phyloP scores from a whole-genome alignment of 1,140 invertebrate genomes.

The Lepidurus arcticus region DNA sequence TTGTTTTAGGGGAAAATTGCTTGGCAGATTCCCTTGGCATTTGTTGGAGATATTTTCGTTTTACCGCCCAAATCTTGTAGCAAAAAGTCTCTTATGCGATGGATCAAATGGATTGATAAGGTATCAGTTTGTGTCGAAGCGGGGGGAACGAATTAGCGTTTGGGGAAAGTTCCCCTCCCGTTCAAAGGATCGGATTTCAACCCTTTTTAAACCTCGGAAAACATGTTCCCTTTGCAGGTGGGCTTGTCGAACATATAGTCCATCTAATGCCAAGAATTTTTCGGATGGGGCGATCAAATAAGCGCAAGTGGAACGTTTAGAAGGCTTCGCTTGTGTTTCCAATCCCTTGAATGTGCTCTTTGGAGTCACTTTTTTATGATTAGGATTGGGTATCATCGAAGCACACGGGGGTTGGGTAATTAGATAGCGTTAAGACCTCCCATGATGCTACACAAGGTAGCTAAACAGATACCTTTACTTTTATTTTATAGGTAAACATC shows the following conservation, averaged over 20 bases:
- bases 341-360: neutral
- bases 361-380: neutral
- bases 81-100: neutral
- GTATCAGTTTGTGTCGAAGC: neutral
- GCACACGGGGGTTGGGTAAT: neutral
- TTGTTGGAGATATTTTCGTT: neutral
- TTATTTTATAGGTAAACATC: neutral
- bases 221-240: neutral
- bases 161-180: too few relatives aligned
- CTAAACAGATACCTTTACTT: constrained; percentile 14
- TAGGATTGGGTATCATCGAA: constrained; percentile 1
- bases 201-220: too few relatives aligned
- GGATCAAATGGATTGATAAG: neutral
- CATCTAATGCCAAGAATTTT: neutral
- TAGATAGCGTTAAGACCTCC: constrained; percentile 21
- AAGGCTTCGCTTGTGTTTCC: constrained; percentile 3
- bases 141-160: too few relatives aligned
- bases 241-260: neutral
- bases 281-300: neutral
- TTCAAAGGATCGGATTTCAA: too few relatives aligned
- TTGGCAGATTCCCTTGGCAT: too few relatives aligned
- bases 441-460: neutral
- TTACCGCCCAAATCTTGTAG: neutral
- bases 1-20: too few relatives aligned
- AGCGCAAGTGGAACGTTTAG: neutral